Evolutionary conservation across 2,888 invertebrate genomes (phyloP).

Genomic region (Monopis laevigella): DNA sequence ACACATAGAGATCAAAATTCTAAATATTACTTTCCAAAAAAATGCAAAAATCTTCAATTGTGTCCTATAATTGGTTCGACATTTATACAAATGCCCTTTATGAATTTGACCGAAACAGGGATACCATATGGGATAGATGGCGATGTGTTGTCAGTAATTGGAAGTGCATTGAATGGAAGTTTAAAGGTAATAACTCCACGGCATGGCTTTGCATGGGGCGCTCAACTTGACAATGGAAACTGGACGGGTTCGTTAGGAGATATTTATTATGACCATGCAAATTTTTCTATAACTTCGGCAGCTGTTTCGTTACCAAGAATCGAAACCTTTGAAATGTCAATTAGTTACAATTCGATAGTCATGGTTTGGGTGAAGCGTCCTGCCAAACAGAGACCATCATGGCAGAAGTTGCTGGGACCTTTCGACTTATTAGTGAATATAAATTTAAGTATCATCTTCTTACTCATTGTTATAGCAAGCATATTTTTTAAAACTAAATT

Average conservation of each 20-base stretch:
- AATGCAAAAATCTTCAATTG: neutral
- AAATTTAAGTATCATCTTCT: neutral
- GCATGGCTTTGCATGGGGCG: neutral
- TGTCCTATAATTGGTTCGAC: neutral
- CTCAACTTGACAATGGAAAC: neutral
- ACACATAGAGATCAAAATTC: neutral
- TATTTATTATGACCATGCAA: neutral
- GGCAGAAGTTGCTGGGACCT: neutral
- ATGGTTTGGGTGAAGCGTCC: conserved; percentile 1
- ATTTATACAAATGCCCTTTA: neutral
- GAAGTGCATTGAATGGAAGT: neutral
- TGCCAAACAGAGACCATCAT: neutral
- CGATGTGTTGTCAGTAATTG: conserved; percentile 8
- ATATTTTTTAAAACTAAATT: neutral
- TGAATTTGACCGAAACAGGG: neutral
- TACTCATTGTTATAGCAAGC: neutral
- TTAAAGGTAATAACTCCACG: neutral
- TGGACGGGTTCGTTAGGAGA: conserved; percentile 1
- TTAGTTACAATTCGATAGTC: neutral
- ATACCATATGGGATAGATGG: neutral
- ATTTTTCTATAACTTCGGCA: conserved; percentile 2
- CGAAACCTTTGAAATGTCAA: neutral
- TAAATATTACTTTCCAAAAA: neutral
- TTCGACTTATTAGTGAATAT: neutral
- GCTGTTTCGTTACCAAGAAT: neutral